These are phyloP conservation scores for Dione juno DNA, from an alignment of 2,888 invertebrate genomes.

Conservation along the genomic window DNA sequence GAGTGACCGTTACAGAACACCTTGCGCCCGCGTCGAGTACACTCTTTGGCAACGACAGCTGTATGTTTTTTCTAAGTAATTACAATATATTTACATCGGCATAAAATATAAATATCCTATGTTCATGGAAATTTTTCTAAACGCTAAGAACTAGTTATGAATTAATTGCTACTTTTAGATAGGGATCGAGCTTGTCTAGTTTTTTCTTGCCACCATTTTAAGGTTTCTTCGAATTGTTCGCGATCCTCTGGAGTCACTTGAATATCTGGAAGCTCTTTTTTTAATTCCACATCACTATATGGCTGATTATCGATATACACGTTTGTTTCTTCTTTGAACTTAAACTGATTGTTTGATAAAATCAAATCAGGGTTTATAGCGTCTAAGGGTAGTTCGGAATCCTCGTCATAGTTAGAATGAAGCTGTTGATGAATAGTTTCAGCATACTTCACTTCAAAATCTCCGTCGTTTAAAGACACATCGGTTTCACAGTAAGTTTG, in stretches of 20 bases:
- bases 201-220: conserved; percentile 82
- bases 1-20: conserved; percentile 75
- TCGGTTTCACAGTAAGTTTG: conserved; percentile 73
- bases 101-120: conserved; percentile 53
- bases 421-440: conserved; percentile 69
- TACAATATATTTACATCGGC: conserved; percentile 53
- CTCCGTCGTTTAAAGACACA: conserved; percentile 67
- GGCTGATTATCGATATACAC: conserved; percentile 69
- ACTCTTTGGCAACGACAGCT: conserved; percentile 79
- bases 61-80: conserved; percentile 62
- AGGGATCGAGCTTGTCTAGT: conserved; percentile 66
- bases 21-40: conserved; percentile 72
- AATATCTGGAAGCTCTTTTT: conserved; percentile 76
- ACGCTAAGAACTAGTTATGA: conserved; percentile 33
- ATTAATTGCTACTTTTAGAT: conserved; percentile 52
- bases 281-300: conserved; percentile 76
- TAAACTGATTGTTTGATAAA: conserved; percentile 62
- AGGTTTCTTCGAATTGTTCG: conserved; percentile 78
- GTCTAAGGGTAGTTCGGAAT: conserved; percentile 59
- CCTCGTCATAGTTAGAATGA: conserved; percentile 58
- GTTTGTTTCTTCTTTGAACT: conserved; percentile 68
- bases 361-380: conserved; percentile 67
- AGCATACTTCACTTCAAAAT: conserved; percentile 79
- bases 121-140: conserved; percentile 43
- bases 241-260: conserved; percentile 78